phyloP scores from a whole-genome alignment of 2,888 invertebrate genomes.

The Anaspis maculata region DNA sequence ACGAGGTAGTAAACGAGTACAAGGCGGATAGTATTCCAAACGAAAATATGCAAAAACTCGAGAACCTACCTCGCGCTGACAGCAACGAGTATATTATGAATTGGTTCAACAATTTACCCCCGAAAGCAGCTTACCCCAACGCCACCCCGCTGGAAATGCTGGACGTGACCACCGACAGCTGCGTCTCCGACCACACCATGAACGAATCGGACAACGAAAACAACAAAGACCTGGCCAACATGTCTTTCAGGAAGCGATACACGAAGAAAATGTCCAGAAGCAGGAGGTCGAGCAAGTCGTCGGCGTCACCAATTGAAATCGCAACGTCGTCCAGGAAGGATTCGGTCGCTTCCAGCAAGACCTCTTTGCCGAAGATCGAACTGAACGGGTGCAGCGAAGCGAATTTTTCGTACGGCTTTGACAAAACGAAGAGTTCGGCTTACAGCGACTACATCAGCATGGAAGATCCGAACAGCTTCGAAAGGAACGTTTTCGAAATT shows the following conservation, averaged over 20 bases:
- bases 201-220: slow-evolving; percentile 25
- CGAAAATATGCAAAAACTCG: slow-evolving; percentile 10
- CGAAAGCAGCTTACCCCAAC: not conserved
- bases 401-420: no score
- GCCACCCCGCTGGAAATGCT: not conserved
- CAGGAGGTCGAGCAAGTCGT: slow-evolving; percentile 2
- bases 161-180: slow-evolving; percentile 3
- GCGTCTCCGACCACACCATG: slow-evolving; percentile 11
- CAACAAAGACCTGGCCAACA: slow-evolving; percentile 14
- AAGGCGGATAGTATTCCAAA: slow-evolving; percentile 22
- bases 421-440: slow-evolving; percentile 4
- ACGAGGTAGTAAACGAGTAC: slow-evolving; percentile 40
- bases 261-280: slow-evolving; percentile 20
- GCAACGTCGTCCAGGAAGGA: not conserved
- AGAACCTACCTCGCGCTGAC: slow-evolving; percentile 28
- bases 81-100: slow-evolving; percentile 34
- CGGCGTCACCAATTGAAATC: not conserved
- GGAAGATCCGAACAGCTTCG: slow-evolving; percentile 22
- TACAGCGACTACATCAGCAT: slow-evolving; percentile 38
- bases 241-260: slow-evolving; percentile 26
- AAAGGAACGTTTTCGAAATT: slow-evolving; percentile 29
- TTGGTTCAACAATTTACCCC: slow-evolving; percentile 29
- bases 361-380: not conserved
- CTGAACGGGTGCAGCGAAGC: not conserved
- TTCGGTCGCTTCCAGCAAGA: not conserved